phyloP scores from a whole-genome alignment of 2,797 vertebrate species.

The Ctenosaura bakeri region DNA sequence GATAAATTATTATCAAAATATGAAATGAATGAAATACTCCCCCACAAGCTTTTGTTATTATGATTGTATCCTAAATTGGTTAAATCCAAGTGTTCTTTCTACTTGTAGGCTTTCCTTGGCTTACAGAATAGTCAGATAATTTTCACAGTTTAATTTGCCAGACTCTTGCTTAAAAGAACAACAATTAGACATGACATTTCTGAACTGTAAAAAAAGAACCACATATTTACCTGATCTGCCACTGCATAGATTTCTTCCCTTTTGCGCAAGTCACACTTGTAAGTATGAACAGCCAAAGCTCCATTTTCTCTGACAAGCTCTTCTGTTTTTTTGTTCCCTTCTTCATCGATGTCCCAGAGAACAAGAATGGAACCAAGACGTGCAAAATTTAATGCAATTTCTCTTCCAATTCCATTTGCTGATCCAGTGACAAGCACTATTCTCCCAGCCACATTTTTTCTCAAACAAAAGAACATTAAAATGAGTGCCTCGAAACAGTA shows the following conservation, averaged over 20 bases:
- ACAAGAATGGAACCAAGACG: conserved; percentile 82
- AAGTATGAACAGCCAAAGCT: conserved; percentile 79
- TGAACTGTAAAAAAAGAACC: not conserved
- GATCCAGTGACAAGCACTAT: conserved; percentile 91
- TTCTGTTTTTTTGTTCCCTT: conserved; percentile 86
- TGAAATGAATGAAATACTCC: not conserved
- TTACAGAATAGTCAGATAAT: not conserved
- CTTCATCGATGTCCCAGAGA: conserved; percentile 90
- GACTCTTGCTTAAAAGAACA: not conserved
- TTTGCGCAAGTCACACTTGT: conserved; percentile 87
- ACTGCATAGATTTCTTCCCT: conserved; percentile 85
- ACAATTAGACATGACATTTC: not conserved
- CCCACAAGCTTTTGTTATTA: not conserved
- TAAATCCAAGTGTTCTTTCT: not conserved
- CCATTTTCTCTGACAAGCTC: conserved; percentile 75
- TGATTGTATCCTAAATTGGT: not conserved
- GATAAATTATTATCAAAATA: not conserved
- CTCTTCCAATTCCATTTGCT: conserved; percentile 88
- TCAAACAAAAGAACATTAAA: conserved; percentile 73
- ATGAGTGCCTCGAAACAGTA: conserved; percentile 80
- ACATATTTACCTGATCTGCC: conserved; percentile 83
- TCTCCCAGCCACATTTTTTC: conserved; percentile 82
- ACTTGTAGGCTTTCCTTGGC: not conserved
- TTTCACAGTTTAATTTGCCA: not conserved
- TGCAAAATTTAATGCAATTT: conserved; percentile 86